Percentiles rank a stretch among this genome's conserved stretches.
Conservation (phyloP, 2,113 vertebrate genomes). For the Bufo gargarizans region DNA sequence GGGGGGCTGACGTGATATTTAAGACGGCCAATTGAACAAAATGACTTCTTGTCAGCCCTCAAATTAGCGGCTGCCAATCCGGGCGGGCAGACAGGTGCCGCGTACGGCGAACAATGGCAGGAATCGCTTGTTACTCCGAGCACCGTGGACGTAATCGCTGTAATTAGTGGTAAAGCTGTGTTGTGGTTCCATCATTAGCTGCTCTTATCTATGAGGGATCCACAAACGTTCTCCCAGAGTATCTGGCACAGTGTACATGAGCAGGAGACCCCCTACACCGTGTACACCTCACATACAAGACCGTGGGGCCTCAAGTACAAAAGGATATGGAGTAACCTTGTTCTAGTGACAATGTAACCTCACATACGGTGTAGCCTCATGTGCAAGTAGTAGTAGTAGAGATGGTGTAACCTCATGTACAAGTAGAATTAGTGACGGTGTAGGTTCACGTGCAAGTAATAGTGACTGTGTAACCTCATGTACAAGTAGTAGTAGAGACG, state of each 20-base stretch:
- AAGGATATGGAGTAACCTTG: too few relatives aligned
- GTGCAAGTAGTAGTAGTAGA: background rate
- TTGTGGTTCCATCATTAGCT: background rate
- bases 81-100: constrained; percentile 40
- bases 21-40: constrained; percentile 29
- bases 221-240: background rate
- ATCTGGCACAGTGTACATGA: background rate
- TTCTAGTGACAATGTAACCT: background rate
- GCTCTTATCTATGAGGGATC: background rate
- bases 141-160: background rate
- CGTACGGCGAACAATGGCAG: background rate
- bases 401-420: background rate
- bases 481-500: background rate
- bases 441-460: background rate
- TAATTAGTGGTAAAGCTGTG: constrained; percentile 22
- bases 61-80: constrained; percentile 50
- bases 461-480: background rate
- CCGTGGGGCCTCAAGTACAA: background rate
- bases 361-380: background rate
- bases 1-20: constrained; percentile 56
- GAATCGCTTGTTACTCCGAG: background rate
- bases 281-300: background rate
- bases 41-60: constrained; percentile 36
- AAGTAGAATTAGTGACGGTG: background rate
- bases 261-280: background rate